phyloP scores from a whole-genome alignment of 2,113 vertebrate species.

The Dipodomys ordii region DNA sequence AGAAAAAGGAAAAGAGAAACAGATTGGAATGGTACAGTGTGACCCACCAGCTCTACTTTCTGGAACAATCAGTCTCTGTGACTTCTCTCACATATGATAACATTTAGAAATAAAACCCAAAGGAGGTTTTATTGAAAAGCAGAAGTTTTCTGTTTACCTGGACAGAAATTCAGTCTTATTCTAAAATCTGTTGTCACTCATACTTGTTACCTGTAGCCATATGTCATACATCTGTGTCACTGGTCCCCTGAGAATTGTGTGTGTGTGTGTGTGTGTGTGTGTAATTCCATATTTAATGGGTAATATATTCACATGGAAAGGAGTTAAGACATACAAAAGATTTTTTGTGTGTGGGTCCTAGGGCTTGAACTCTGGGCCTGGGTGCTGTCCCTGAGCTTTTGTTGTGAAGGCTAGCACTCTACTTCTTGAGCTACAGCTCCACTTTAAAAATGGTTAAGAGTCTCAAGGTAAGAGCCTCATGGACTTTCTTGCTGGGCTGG shows the following conservation, averaged over 20 bases:
- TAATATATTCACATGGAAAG: not conserved
- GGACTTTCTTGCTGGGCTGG: too few relatives aligned
- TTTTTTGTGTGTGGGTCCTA: not conserved
- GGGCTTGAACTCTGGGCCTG: too few relatives aligned
- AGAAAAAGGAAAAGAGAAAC: not conserved
- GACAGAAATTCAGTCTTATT: not conserved
- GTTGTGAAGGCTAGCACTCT: too few relatives aligned
- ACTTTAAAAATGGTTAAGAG: too few relatives aligned
- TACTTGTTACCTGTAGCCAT: too few relatives aligned
- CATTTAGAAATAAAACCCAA: slow-evolving; percentile 22
- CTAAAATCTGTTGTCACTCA: not conserved
- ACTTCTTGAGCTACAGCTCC: too few relatives aligned
- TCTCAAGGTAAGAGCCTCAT: too few relatives aligned
- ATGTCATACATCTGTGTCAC: not conserved
- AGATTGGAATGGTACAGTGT: not conserved
- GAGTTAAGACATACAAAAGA: not conserved
- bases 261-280: not conserved
- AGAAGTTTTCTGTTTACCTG: slow-evolving; percentile 1
- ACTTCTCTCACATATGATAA: not conserved
- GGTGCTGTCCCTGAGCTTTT: too few relatives aligned
- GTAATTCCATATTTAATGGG: not conserved
- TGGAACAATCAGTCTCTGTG: not conserved
- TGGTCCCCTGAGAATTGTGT: not conserved
- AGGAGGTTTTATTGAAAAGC: not conserved
- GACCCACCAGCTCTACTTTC: not conserved